Conservation (phyloP, 2,888 invertebrate species). For the Allolobophora icterica region DNA sequence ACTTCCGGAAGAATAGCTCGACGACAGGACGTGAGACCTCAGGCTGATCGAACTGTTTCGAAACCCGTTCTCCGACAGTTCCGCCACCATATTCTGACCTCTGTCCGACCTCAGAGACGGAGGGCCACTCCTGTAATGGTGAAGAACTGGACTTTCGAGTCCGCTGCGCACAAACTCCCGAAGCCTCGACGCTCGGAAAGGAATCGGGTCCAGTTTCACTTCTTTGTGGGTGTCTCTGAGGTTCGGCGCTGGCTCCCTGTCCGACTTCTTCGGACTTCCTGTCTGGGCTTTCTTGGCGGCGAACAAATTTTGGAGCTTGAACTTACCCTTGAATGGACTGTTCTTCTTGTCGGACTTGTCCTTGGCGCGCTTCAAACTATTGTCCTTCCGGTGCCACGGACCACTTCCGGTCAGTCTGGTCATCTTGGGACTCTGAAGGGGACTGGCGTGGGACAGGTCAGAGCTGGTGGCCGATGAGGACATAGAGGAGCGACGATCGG, state of each 20-base stretch:
- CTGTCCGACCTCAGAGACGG: slow-evolving; percentile 19
- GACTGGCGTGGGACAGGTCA: slow-evolving; percentile 22
- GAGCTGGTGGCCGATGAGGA: slow-evolving; percentile 25
- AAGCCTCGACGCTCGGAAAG: not conserved
- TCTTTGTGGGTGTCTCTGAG: not conserved
- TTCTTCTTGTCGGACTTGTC: not conserved
- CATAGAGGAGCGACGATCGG: not conserved
- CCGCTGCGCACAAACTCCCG: not conserved
- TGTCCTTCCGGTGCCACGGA: not conserved
- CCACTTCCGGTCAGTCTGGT: not conserved
- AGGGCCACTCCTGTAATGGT: not conserved
- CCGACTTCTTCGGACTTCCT: not conserved
- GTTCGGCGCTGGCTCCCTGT: not conserved
- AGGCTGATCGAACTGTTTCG: slow-evolving; percentile 23
- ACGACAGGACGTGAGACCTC: slow-evolving; percentile 8
- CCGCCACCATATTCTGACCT: not conserved
- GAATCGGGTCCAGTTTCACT: not conserved
- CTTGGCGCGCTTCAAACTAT: not conserved
- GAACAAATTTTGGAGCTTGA: slow-evolving; percentile 19
- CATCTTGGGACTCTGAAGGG: slow-evolving; percentile 18
- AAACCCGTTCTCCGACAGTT: not conserved
- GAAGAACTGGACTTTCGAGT: not conserved
- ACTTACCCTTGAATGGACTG: slow-evolving; percentile 27
- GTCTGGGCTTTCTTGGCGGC: not conserved
- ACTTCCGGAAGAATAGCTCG: not conserved